phyloP scores from a whole-genome alignment of 2,888 invertebrate genomes.

The Odontocerum albicorne region DNA sequence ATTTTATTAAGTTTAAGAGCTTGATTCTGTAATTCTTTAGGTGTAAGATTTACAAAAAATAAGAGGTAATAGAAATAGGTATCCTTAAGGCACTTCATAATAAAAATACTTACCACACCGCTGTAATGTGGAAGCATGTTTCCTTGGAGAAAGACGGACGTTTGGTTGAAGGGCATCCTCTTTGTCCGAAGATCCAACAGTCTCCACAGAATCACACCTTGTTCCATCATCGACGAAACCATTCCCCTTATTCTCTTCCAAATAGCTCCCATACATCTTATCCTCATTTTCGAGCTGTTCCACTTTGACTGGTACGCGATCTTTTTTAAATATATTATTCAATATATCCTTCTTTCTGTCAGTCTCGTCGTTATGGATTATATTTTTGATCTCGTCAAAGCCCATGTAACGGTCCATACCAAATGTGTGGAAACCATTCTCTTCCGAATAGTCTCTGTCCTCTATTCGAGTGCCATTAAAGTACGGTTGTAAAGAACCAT shows the following conservation, averaged over 20 bases:
- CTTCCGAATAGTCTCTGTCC: slow-evolving; percentile 19
- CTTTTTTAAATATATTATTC: slow-evolving; percentile 30
- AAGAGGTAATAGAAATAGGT: background rate
- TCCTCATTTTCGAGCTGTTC: slow-evolving; percentile 3
- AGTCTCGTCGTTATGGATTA: slow-evolving; percentile 23
- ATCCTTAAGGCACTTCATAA: no score
- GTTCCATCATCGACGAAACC: background rate
- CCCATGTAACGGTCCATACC: slow-evolving; percentile 25
- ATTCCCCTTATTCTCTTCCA: background rate
- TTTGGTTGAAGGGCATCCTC: slow-evolving; percentile 13
- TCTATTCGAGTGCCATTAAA: slow-evolving; percentile 19
- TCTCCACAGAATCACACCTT: background rate
- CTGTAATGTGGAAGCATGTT: slow-evolving; percentile 34
- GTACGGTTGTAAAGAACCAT: slow-evolving; percentile 11
- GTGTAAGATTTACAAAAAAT: no score
- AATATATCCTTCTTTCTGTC: slow-evolving; percentile 25
- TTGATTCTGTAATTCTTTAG: no score
- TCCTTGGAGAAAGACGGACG: slow-evolving; percentile 33
- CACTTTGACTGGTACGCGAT: slow-evolving; percentile 6
- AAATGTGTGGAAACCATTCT: slow-evolving; percentile 18
- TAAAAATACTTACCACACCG: slow-evolving; percentile 30
- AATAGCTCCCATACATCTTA: slow-evolving; percentile 8
- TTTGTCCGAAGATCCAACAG: slow-evolving; percentile 2
- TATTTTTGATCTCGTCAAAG: slow-evolving; percentile 25
- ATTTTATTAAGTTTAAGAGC: no score